Evolutionary conservation across 2,113 vertebrate genomes (phyloP).

Genomic region (Columba janthina): DNA sequence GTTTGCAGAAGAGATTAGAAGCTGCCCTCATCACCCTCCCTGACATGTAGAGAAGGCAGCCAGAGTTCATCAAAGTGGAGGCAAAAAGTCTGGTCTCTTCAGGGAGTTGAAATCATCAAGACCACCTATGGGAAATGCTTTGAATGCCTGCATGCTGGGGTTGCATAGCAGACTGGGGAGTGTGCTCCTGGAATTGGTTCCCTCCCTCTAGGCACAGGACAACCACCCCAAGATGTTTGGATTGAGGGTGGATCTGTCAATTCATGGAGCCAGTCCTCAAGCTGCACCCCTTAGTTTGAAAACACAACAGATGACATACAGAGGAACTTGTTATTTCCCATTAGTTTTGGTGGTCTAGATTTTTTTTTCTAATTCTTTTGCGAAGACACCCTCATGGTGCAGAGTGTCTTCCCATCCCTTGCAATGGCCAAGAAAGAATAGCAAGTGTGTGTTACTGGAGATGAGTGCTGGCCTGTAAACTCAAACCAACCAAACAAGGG

Average conservation of each 20-base stretch:
- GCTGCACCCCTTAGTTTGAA: not conserved
- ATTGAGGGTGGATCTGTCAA: not conserved
- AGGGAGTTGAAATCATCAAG: not conserved
- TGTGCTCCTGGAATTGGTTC: not conserved
- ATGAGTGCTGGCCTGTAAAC: not conserved
- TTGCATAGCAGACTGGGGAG: not conserved
- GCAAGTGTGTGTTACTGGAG: not conserved
- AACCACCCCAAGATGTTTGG: not conserved
- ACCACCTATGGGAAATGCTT: not conserved
- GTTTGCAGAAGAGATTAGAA: not conserved
- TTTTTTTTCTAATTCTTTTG: not conserved
- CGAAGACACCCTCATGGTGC: not conserved
- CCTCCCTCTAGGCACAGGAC: not conserved
- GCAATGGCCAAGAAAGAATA: not conserved
- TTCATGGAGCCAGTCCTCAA: not conserved
- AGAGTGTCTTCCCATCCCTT: not conserved
- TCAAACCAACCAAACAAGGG: not conserved
- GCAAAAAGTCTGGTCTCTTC: not conserved
- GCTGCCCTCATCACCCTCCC: not conserved
- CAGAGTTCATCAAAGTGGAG: not conserved
- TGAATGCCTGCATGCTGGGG: not conserved
- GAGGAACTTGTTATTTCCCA: not conserved
- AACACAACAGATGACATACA: not conserved
- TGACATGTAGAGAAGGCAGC: not conserved
- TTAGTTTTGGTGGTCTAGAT: not conserved